Evolutionary conservation across 2,113 vertebrate genomes (phyloP), one percentile per base, ranked within the genome.

Genomic region (Hoplias malabaricus): DNA sequence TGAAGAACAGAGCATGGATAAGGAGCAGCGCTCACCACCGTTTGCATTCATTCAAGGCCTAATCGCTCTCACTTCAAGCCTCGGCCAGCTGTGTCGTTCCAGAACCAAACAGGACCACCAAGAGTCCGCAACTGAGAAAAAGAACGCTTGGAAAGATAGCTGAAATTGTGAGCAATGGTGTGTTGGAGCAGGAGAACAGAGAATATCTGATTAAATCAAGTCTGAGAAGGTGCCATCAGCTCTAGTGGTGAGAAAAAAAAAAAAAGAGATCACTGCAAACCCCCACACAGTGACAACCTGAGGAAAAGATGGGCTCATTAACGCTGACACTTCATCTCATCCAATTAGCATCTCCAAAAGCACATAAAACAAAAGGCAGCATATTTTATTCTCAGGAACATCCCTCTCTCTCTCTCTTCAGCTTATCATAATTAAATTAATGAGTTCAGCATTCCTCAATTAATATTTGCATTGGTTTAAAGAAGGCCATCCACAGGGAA

Each of bases 371-470:
- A 84, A 36, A 48, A 42, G 84, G 70, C 59, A 81, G 69, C 83
- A 82, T 73, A 80, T 82, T 81, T 80, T 62, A 31, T 25, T 84
- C 34, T 80, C 85, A 77, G 62, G 83, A 74, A 78, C 69, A 27
- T 70, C 21, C 78, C 59, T 80, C 79, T 75, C 68, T 77, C 79
- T 75, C 80, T 31, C 77, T 65, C 66, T 79, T 77, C 80, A 73
- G 50, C 78, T 68, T 73, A 71, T 82, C 79, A 85, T 75, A 84
- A 87, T 84, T 80, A 62, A 85, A 84, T 89, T 88, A 71, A 91
- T 90, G 88, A 86, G 82, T 69, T 59, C 54, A 63, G 46, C 73
- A 72, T 83, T 84, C 82, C 83, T 86, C 83, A 80, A 86, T 87
- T 85, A 83, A 83, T 83, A 74, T 71, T 27, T 56, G 11, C 14